Base-by-base conservation (phyloP, 2,888 invertebrate species). In the Drosophila anceps region DNA sequence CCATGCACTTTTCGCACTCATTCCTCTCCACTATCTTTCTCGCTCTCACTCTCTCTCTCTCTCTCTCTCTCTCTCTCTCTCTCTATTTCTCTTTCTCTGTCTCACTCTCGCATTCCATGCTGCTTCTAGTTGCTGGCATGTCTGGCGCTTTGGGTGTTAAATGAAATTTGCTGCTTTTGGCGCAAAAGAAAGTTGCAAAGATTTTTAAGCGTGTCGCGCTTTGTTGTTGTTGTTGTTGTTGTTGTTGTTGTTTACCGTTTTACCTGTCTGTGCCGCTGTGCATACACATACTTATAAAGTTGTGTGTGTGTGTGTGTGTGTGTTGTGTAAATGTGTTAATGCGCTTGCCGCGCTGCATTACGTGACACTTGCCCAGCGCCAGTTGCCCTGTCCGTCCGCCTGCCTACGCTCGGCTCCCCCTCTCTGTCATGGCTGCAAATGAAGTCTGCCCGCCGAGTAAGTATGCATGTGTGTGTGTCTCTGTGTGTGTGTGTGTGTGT, bases 141-240 rank as follows among this genome's bases (percentile, higher is more conserved):
- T 69, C 74, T 73, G 74, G 29, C 57, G 73, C 76, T 79, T 63
- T 80, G 83, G 81, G 73, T 83, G 84, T 88, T 86, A 83, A 83
- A 83, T 83, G 81, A 84, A 88, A 88, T 88, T 88, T 84, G 84
- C 82, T 70, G 87, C 88, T 81, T 88, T 86, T 88, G 88, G 84
- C 69, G 89, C 78, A 84, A 86, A 82, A 81, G 89, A 84, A 84
- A 84, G 87, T 84, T 88, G 87, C 89, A 81, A 84, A 87, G 87
- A 88, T 89, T 84, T 88, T 84, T 84, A 82, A 82, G 79, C 87
- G 84, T 87, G 82, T 73, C 82, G 88, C 72, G 69, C 68, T 68
- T 71, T 65, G 33, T 68, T 57, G 48, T 10, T 61, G 62, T 48
- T 59, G 29, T 67, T 62, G 44, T 24, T 69, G 57, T 50, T 65